Conservation (phyloP, 1,140 invertebrate genomes). For the Apis laboriosa region DNA sequence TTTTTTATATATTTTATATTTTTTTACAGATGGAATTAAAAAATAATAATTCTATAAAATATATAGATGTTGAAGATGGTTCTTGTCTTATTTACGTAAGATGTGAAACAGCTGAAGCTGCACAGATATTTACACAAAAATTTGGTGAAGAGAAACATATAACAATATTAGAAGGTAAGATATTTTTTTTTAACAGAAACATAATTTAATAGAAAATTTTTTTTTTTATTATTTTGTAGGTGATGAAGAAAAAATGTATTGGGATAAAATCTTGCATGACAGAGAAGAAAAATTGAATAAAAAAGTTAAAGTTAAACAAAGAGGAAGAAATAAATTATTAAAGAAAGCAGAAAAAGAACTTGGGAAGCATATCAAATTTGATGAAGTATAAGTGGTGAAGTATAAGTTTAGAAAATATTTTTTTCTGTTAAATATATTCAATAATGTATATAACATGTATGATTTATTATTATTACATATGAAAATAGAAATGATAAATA, state of each 20-base stretch:
- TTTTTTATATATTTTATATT: conserved; percentile 81
- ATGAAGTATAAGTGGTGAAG: conserved; percentile 75
- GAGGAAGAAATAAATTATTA: conserved; percentile 85
- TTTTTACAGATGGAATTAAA: conserved; percentile 77
- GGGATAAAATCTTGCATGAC: conserved; percentile 84
- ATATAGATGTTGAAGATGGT: conserved; percentile 85
- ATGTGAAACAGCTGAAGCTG: conserved; percentile 82
- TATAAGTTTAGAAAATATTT: not conserved
- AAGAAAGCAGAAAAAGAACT: conserved; percentile 83
- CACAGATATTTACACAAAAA: conserved; percentile 78
- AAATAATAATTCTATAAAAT: conserved; percentile 82
- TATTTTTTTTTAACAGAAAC: conserved; percentile 35
- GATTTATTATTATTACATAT: not conserved
- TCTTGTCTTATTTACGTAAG: conserved; percentile 82
- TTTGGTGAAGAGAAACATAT: conserved; percentile 71
- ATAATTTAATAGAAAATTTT: not conserved
- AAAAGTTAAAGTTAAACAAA: conserved; percentile 80
- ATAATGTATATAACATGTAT: conserved; percentile 35
- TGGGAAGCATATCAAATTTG: conserved; percentile 85
- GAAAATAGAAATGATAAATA: not conserved
- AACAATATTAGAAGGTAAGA: conserved; percentile 75
- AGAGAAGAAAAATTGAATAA: conserved; percentile 83
- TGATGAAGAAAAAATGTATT: conserved; percentile 84
- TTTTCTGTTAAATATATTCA: conserved; percentile 34
- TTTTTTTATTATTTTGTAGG: conserved; percentile 67